These are phyloP conservation scores for Ariopsis seemanni DNA, from an alignment of 2,113 vertebrate species.

Conservation along the genomic window DNA sequence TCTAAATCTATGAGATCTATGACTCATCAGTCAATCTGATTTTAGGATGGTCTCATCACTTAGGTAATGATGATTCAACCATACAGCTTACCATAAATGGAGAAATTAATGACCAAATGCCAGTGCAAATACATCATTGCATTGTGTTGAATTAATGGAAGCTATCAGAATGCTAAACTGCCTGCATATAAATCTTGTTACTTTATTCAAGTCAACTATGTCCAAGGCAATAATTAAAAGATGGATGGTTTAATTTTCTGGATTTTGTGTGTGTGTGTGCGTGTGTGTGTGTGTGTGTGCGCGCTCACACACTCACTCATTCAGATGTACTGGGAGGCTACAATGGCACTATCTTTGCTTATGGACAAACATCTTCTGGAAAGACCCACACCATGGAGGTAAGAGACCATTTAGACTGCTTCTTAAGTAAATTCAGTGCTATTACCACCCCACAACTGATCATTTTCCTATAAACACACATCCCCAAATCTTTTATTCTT, in stretches of 20 bases:
- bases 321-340: slow-evolving; percentile 89
- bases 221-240: background rate
- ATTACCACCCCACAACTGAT: background rate
- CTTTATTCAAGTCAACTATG: background rate
- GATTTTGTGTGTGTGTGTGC: slow-evolving; percentile 3
- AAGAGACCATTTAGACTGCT: slow-evolving; percentile 22
- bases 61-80: background rate
- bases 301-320: background rate
- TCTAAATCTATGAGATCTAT: background rate
- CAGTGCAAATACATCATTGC: background rate
- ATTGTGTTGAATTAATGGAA: background rate
- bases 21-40: slow-evolving; percentile 1
- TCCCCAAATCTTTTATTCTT: background rate
- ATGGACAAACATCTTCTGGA: slow-evolving; percentile 92
- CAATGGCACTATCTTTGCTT: slow-evolving; percentile 94
- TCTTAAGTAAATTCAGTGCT: background rate
- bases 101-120: background rate
- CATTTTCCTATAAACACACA: background rate
- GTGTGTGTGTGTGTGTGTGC: background rate
- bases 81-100: background rate
- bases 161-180: background rate
- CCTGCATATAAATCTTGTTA: background rate
- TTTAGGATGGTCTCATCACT: background rate
- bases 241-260: background rate
- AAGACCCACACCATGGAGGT: slow-evolving; percentile 98